Percentiles rank a stretch among this genome's conserved stretches.
phyloP scores from a whole-genome alignment of 2,888 invertebrate genomes.

The Mesoligia furuncula region DNA sequence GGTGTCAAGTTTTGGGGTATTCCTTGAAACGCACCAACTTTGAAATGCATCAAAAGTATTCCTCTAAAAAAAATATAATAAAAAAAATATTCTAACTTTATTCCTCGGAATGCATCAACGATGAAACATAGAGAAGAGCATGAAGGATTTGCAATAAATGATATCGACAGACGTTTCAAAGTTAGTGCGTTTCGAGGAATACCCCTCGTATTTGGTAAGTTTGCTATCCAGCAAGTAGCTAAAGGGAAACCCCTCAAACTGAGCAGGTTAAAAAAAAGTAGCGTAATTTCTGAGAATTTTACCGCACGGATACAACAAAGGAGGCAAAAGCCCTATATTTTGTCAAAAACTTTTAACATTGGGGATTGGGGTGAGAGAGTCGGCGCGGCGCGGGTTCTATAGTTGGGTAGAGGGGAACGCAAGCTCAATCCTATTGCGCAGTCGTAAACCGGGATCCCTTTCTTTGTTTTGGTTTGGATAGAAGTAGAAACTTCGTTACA shows the following conservation, averaged over 20 bases:
- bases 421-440: conserved; percentile 54
- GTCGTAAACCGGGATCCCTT: conserved; percentile 60
- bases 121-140: too few species aligned
- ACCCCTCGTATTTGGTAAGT: neutral
- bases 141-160: too few species aligned
- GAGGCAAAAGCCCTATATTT: conserved; percentile 25
- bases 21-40: too few species aligned
- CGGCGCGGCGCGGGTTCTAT: conserved; percentile 20
- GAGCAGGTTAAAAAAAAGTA: conserved; percentile 40
- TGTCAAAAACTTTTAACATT: conserved; percentile 38
- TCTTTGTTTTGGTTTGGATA: conserved; percentile 62
- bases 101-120: too few species aligned
- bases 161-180: too few species aligned
- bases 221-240: conserved; percentile 9
- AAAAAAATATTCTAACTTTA: too few species aligned
- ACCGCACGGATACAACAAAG: conserved; percentile 42
- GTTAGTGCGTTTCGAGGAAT: too few species aligned
- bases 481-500: conserved; percentile 39
- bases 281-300: conserved; percentile 52
- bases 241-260: neutral
- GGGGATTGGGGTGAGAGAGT: conserved; percentile 54
- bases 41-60: too few species aligned
- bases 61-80: too few species aligned
- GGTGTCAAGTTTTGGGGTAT: conserved; percentile 11
- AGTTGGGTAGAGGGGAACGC: conserved; percentile 44